phyloP scores from a whole-genome alignment of 1,140 invertebrate genomes.

The Lepidurus couesii region DNA sequence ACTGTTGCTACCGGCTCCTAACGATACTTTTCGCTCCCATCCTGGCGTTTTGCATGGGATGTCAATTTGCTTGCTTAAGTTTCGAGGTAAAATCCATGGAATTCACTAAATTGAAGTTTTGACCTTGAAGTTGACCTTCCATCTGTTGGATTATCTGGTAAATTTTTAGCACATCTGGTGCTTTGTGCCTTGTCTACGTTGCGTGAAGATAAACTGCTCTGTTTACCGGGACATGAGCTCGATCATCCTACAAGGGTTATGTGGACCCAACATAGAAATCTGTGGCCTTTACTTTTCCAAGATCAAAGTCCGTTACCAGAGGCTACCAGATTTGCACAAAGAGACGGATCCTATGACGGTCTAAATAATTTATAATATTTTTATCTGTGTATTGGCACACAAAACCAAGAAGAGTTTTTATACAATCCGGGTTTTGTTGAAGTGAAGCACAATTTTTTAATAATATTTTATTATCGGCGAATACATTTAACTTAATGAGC shows the following conservation, averaged over 20 bases:
- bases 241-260: slow-evolving; percentile 54
- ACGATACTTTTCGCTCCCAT: slow-evolving; percentile 61
- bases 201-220: slow-evolving; percentile 61
- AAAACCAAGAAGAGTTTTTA: neutral
- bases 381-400: neutral
- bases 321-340: slow-evolving; percentile 41
- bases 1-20: slow-evolving; percentile 63
- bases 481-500: neutral
- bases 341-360: slow-evolving; percentile 31
- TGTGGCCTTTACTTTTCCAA: slow-evolving; percentile 59
- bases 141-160: neutral
- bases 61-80: slow-evolving; percentile 65
- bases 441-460: neutral
- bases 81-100: slow-evolving; percentile 55
- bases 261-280: slow-evolving; percentile 57
- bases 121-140: neutral
- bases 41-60: slow-evolving; percentile 60
- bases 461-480: neutral
- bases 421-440: neutral
- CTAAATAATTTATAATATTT: neutral
- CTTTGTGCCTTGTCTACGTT: slow-evolving; percentile 56
- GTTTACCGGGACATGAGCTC: slow-evolving; percentile 53
- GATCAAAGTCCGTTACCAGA: slow-evolving; percentile 55
- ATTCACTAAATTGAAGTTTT: slow-evolving; percentile 20
- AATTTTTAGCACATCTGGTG: slow-evolving; percentile 62